These are phyloP conservation scores for Pipra filicauda DNA, from an alignment of 2,113 vertebrate genomes.

Conservation along the genomic window DNA sequence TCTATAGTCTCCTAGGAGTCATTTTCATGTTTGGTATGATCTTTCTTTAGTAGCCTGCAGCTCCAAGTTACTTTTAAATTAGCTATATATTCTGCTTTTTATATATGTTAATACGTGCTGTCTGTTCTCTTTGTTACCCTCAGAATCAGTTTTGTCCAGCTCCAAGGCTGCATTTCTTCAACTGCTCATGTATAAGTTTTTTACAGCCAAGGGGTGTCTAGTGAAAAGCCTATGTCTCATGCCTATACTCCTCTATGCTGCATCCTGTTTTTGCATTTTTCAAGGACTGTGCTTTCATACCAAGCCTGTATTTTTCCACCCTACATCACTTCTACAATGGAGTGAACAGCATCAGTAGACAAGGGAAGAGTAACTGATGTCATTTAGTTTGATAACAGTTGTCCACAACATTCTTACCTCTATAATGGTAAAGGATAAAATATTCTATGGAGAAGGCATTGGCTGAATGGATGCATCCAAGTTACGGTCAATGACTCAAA, in stretches of 20 bases:
- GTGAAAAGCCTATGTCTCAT: not conserved
- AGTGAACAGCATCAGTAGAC: not conserved
- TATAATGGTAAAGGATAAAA: not conserved
- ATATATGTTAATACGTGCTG: not conserved
- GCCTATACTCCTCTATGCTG: not conserved
- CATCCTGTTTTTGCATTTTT: not conserved
- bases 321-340: not conserved
- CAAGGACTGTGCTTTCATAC: not conserved
- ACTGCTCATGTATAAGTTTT: not conserved
- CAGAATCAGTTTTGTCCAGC: not conserved
- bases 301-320: not conserved
- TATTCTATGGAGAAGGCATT: not conserved
- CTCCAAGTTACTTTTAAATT: not conserved
- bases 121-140: not conserved
- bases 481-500: not conserved
- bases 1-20: accelerated
- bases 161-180: not conserved
- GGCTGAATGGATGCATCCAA: not conserved
- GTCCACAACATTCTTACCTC: not conserved
- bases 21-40: not conserved
- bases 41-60: not conserved
- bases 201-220: not conserved
- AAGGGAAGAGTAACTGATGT: not conserved
- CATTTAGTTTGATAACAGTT: not conserved
- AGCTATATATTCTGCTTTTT: not conserved